A percentile compares a stretch with the other conserved stretches of the same genome.
Evolutionary conservation across 1,140 invertebrate species (phyloP).

Genomic region (Pollicipes pollicipes): DNA sequence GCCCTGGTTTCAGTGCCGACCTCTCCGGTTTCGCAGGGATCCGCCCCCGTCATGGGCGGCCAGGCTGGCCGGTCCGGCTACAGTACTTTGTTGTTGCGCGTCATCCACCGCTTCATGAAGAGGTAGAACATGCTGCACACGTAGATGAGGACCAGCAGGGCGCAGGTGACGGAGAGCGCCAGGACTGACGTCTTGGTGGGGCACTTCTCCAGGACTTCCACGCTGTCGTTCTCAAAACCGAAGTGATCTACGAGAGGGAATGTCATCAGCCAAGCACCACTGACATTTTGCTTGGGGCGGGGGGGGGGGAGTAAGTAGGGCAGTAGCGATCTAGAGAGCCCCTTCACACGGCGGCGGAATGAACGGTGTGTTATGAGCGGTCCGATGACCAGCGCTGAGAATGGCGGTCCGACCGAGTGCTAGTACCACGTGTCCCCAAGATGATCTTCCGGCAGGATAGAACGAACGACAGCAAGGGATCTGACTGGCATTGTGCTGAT

Average conservation of each 20-base stretch:
- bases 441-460: too few species aligned
- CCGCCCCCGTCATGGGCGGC: background rate
- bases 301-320: too few species aligned
- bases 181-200: conserved; percentile 76
- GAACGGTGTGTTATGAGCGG: too few species aligned
- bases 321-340: too few species aligned
- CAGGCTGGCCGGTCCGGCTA: conserved; percentile 5
- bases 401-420: too few species aligned
- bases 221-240: background rate
- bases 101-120: conserved; percentile 77
- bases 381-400: too few species aligned
- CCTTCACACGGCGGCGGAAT: too few species aligned
- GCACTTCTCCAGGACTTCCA: conserved; percentile 30
- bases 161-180: conserved; percentile 69
- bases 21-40: background rate
- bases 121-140: conserved; percentile 73
- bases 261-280: too few species aligned
- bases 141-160: conserved; percentile 71
- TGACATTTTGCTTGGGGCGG: too few species aligned
- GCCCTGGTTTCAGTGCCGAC: background rate
- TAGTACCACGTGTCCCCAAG: too few species aligned
- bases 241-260: background rate
- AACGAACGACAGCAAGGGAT: too few species aligned
- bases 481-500: too few species aligned
- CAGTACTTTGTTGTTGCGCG: conserved; percentile 41